These are phyloP conservation scores for Nematopogon swammerdamellus DNA, from an alignment of 2,888 invertebrate genomes.

Conservation along the genomic window DNA sequence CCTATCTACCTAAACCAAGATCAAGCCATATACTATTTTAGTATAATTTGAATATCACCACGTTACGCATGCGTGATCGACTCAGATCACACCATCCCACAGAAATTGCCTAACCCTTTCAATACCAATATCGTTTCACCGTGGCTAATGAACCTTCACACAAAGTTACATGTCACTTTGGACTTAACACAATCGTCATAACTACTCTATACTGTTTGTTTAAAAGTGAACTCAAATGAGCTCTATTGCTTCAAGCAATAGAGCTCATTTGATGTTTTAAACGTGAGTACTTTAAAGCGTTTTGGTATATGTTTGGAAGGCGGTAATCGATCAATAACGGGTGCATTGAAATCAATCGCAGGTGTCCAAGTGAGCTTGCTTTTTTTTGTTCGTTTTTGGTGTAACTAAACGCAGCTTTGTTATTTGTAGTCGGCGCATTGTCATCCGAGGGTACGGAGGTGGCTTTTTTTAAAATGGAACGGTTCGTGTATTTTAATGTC, in stretches of 20 bases:
- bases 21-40: too few relatives aligned
- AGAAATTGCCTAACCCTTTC: not conserved
- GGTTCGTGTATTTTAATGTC: too few relatives aligned
- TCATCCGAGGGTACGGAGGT: not conserved
- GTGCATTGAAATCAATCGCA: constrained; percentile 39
- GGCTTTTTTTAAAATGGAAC: too few relatives aligned
- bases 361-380: constrained; percentile 46
- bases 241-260: too few relatives aligned
- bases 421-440: not conserved
- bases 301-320: too few relatives aligned
- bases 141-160: not conserved
- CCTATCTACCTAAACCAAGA: too few relatives aligned
- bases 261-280: too few relatives aligned
- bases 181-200: not conserved
- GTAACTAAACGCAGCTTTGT: not conserved
- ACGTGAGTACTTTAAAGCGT: too few relatives aligned
- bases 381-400: constrained; percentile 19
- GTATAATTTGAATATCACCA: not conserved
- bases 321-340: constrained; percentile 39
- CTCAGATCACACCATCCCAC: not conserved
- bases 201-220: too few relatives aligned
- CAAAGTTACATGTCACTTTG: not conserved
- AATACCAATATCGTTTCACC: not conserved
- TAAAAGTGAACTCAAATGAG: too few relatives aligned
- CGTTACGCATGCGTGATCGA: not conserved